Evolutionary conservation across 2,888 invertebrate species (phyloP).

Genomic region (Metellina segmentata): DNA sequence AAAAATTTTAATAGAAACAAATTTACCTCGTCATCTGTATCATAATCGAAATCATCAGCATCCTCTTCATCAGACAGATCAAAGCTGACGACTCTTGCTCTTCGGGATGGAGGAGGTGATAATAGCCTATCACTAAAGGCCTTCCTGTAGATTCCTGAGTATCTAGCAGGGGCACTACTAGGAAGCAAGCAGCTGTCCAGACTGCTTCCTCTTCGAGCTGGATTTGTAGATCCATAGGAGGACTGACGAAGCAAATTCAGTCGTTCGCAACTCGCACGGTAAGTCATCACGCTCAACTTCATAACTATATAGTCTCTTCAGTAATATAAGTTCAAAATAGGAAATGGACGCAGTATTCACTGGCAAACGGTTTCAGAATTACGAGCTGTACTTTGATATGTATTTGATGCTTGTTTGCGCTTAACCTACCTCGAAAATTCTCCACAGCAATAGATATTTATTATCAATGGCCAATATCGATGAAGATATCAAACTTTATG

Average conservation of each 20-base stretch:
- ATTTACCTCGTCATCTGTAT: slow-evolving; percentile 63
- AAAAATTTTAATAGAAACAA: background rate
- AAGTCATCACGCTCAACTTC: slow-evolving; percentile 78
- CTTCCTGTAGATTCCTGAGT: slow-evolving; percentile 59
- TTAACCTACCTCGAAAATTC: too few relatives aligned
- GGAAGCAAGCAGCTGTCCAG: slow-evolving; percentile 69
- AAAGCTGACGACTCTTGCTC: slow-evolving; percentile 65
- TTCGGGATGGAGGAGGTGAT: slow-evolving; percentile 44
- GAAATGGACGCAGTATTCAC: background rate
- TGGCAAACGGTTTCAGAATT: too few relatives aligned
- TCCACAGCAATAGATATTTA: too few relatives aligned
- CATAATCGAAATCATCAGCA: slow-evolving; percentile 43
- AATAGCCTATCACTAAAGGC: slow-evolving; percentile 50
- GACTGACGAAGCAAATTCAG: slow-evolving; percentile 75
- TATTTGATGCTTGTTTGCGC: too few relatives aligned
- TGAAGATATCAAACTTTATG: too few relatives aligned
- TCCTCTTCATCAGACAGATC: slow-evolving; percentile 68
- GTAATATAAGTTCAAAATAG: background rate
- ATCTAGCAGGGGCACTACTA: slow-evolving; percentile 39
- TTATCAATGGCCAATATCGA: too few relatives aligned
- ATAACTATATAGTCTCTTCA: slow-evolving; percentile 29
- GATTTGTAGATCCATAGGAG: slow-evolving; percentile 66
- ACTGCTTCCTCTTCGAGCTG: slow-evolving; percentile 64
- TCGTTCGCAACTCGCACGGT: slow-evolving; percentile 77
- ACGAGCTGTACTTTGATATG: too few relatives aligned